Evolutionary conservation across 2,888 invertebrate species (phyloP), one percentile per base, ranked within the genome.

Genomic region (Drosophila barbarae): DNA sequence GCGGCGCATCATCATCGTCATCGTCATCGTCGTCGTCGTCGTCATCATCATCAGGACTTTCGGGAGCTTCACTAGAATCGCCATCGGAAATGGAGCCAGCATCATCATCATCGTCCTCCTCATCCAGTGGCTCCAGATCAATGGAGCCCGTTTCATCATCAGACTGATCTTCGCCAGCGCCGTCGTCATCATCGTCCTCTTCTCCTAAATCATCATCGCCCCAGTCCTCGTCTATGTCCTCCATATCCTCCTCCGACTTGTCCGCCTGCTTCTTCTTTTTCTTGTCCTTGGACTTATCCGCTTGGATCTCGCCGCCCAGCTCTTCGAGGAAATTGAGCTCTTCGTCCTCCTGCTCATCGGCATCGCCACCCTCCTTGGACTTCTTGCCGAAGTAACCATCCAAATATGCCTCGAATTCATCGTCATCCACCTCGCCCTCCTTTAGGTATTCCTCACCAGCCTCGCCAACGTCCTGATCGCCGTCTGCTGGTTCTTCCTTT

Each of bases 301-400:
- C 63, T 18, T 86, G 84, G 32, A 87, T 86, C 13, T 88, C 90
- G 12, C 90, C 91, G 15, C 91, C 93, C 80, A 95, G 90, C 64
- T 95, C 94, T 3, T 92, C 91, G 72, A 94, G 88, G 76, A 90
- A 95, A 87, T 95, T 95, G 1, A 94, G 84, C 44, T 93, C 93
- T 72, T 90, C 90, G 26, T 93, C 93, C 68, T 90, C 90, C 30
- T 90, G 90, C 38, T 90, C 91, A 4, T 89, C 89, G 8, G 89
- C 91, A 13, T 89, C 90, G 10, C 91, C 92, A n/a, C 93, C 94
- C 4, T 67, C 68, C 56, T 93, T 92, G 3, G 88, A 87, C 3
- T 90, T 91, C 13, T 88, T 88, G 56, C 89, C 90, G 35, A 90
- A 89, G 59, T 91, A 87, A 18, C 87, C 87, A 72, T 91, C 90